Base-by-base conservation (phyloP, 1,140 invertebrate species). In the Adoxophyes honmai region DNA sequence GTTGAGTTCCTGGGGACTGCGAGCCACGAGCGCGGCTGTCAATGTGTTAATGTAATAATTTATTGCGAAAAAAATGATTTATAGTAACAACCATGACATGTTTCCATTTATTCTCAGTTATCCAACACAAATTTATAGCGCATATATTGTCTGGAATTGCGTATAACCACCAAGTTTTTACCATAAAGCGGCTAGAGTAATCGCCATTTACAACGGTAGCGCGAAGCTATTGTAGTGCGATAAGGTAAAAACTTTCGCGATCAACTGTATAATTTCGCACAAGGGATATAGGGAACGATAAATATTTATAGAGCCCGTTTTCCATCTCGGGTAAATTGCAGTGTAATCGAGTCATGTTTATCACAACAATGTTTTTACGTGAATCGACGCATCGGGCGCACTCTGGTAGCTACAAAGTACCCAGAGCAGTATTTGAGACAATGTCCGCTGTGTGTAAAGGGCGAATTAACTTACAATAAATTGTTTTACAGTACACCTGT, bases 301-400 rank as follows among this genome's bases (percentile, higher is more conserved):
- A 86, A 85, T 80, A 86, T 83, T 86, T 85, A 85, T 82, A 78
- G 68, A 73, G 62, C 68, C 73, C 70, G 68, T 79, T 79, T 82
- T 70, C 70, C 72, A 69, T 72, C 71, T 70, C 61, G 39, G 61
- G 69, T 73, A 79, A 82, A 88, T 79, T 81, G 73, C 72, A 21
- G 68, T 75, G 80, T 79, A 83, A 86, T 81, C 73, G 63, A 78
- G 77, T 70, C 64, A 70, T 62, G 58, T 78, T 78, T 76, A 77
- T 66, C 62, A 78, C 76, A 73, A 78, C 78, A 85, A 78, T 79
- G 78, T 86, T 73, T 71, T 79, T 71, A 70, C 68, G 67, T 73
- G 65, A 64, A 67, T 70, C 66, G 68, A 10, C 33, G 14, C 35
- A n/a, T 5, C 14, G 21, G 10, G 18, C n/a, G 42, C 42, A 48